These are phyloP conservation scores for Peromyscus polionotus DNA, from an alignment of 2,113 vertebrate species.

Conservation along the genomic window DNA sequence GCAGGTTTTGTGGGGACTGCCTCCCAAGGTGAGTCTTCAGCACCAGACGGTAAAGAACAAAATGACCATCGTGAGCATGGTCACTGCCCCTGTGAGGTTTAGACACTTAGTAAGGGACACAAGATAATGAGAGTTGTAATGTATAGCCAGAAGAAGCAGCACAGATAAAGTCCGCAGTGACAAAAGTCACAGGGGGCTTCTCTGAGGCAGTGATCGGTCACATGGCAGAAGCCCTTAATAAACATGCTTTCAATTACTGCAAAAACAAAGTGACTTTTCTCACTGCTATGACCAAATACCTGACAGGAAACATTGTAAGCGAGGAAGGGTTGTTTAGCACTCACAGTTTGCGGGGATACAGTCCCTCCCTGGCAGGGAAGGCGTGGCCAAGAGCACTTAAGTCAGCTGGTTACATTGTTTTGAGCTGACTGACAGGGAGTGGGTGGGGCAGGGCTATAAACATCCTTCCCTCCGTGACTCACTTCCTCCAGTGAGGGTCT, in stretches of 20 bases:
- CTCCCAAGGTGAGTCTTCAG: not conserved
- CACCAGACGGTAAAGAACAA: not conserved
- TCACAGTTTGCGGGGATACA: not conserved
- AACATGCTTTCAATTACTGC: slow-evolving; percentile 34
- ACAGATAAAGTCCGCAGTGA: not conserved
- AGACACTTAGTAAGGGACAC: not conserved
- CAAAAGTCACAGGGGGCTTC: slow-evolving; percentile 16
- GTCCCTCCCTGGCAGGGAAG: not conserved
- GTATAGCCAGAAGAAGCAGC: not conserved
- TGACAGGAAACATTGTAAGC: not conserved
- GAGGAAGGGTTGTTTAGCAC: not conserved
- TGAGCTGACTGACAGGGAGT: not conserved
- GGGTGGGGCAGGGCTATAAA: not conserved
- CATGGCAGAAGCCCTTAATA: slow-evolving; percentile 21
- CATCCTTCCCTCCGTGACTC: too few species aligned
- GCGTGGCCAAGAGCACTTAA: not conserved
- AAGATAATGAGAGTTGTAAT: not conserved
- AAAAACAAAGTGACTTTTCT: slow-evolving; percentile 14
- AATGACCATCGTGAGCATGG: not conserved
- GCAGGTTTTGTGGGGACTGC: not conserved
- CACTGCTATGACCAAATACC: not conserved
- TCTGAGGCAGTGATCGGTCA: not conserved
- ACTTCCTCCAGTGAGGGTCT: not conserved
- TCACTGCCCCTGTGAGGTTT: not conserved
- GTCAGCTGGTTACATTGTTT: not conserved